Evolutionary conservation across 2,113 vertebrate genomes (phyloP).

Genomic region (Myrmecobius fasciatus): DNA sequence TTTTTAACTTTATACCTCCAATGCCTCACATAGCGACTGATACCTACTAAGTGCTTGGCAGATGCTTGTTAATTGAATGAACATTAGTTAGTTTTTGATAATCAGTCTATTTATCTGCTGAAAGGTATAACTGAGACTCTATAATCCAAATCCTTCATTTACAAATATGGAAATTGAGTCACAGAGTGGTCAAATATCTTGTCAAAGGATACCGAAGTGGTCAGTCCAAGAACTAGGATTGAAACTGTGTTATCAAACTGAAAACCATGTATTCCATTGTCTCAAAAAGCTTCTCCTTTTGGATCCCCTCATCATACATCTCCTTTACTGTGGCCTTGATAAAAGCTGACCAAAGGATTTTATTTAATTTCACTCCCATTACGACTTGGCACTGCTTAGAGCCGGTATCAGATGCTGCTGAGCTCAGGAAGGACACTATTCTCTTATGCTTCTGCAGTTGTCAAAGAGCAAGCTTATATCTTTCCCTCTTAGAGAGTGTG

Average conservation of each 20-base stretch:
- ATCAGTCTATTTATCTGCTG: not conserved
- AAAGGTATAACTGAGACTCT: not conserved
- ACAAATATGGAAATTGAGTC: not conserved
- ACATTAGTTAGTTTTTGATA: not conserved
- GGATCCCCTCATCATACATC: conserved; percentile 38
- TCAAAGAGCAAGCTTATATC: conserved; percentile 23
- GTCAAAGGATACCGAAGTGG: not conserved
- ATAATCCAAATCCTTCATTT: not conserved
- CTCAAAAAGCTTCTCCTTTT: conserved; percentile 13
- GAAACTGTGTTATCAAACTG: not conserved
- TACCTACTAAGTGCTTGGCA: not conserved
- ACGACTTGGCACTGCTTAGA: conserved; percentile 69
- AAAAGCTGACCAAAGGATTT: conserved; percentile 71
- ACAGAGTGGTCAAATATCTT: not conserved
- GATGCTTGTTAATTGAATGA: not conserved
- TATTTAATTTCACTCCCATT: conserved; percentile 64
- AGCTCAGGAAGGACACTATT: conserved; percentile 54
- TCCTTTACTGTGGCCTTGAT: conserved; percentile 63
- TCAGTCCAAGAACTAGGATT: not conserved
- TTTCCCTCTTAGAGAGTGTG: conserved; percentile 13
- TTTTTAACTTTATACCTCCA: not conserved
- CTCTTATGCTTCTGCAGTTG: conserved; percentile 49
- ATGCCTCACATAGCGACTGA: not conserved
- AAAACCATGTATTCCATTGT: not conserved
- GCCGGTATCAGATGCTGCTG: conserved; percentile 62